phyloP scores from a whole-genome alignment of 2,888 invertebrate species.

The Luperina nickerlii region DNA sequence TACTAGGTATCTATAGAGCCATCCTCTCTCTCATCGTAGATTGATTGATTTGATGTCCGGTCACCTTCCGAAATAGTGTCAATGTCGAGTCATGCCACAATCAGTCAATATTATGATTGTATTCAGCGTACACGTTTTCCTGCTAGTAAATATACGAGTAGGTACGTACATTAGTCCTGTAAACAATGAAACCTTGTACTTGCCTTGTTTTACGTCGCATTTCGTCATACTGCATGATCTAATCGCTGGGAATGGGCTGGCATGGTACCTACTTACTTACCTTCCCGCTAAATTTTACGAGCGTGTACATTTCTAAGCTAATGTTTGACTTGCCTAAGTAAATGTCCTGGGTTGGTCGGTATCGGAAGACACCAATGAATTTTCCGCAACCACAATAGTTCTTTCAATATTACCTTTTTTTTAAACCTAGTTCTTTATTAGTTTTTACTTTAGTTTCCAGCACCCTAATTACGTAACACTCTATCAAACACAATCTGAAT shows the following conservation, averaged over 20 bases:
- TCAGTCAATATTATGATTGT: conserved; percentile 50
- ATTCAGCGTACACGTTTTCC: conserved; percentile 51
- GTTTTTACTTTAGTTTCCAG: not conserved
- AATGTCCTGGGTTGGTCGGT: conserved; percentile 37
- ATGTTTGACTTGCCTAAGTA: conserved; percentile 33
- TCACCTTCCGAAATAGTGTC: conserved; percentile 48
- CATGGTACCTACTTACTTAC: conserved; percentile 1
- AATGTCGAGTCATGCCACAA: conserved; percentile 40
- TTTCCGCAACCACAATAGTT: not conserved
- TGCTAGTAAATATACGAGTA: conserved; percentile 32
- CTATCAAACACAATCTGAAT: too few relatives aligned
- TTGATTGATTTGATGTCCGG: conserved; percentile 5
- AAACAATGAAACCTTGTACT: conserved; percentile 62
- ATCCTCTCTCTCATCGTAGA: not conserved
- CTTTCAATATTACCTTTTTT: not conserved
- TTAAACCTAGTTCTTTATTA: not conserved
- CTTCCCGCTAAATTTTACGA: conserved; percentile 15
- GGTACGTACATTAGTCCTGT: conserved; percentile 45
- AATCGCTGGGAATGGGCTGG: conserved; percentile 45
- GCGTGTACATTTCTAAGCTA: conserved; percentile 23
- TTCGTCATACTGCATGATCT: conserved; percentile 60
- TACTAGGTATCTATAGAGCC: not conserved
- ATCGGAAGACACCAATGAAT: conserved; percentile 3
- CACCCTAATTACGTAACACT: too few relatives aligned
- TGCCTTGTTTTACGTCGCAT: conserved; percentile 45